Conservation (phyloP, 2,888 invertebrate genomes). For the Scaptomyza parva region DNA sequence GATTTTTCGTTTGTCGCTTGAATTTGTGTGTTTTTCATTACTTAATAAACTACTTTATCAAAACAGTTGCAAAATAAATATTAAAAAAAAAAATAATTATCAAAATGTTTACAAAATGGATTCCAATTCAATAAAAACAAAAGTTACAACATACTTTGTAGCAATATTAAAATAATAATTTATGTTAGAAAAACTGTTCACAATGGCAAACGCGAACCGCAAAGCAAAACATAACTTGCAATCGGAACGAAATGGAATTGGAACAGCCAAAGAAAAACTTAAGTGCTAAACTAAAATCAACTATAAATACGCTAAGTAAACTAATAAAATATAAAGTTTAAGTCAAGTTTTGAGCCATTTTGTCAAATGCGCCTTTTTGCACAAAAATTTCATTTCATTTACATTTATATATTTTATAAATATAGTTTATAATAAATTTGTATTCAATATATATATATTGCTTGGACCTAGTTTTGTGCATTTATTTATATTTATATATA, state of each 20-base stretch:
- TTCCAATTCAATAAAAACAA: constrained; percentile 43
- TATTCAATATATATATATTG: constrained; percentile 4
- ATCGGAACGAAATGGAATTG: not conserved
- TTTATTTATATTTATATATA: constrained; percentile 58
- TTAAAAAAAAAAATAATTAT: constrained; percentile 1
- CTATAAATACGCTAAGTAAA: no score
- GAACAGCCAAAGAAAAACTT: constrained; percentile 25
- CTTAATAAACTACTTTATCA: constrained; percentile 20
- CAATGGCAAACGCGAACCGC: not conserved
- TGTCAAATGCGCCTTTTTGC: constrained; percentile 50
- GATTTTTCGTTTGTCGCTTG: constrained; percentile 60
- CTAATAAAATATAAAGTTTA: constrained; percentile 16
- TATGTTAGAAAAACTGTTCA: constrained; percentile 12
- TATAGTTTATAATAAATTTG: constrained; percentile 10
- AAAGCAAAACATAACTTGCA: not conserved
- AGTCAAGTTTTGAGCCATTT: constrained; percentile 46
- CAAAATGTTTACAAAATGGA: constrained; percentile 30
- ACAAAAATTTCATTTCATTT: constrained; percentile 7
- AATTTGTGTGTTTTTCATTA: constrained; percentile 63
- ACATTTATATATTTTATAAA: constrained; percentile 4
- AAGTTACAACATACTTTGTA: constrained; percentile 17
- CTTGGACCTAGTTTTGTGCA: constrained; percentile 62
- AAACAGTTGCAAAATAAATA: constrained; percentile 34
- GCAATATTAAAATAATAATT: constrained; percentile 14
- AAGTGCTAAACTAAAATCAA: constrained; percentile 29